These are phyloP conservation scores for Xenentodon cancila DNA, from an alignment of 2,797 vertebrate genomes.

Conservation along the genomic window DNA sequence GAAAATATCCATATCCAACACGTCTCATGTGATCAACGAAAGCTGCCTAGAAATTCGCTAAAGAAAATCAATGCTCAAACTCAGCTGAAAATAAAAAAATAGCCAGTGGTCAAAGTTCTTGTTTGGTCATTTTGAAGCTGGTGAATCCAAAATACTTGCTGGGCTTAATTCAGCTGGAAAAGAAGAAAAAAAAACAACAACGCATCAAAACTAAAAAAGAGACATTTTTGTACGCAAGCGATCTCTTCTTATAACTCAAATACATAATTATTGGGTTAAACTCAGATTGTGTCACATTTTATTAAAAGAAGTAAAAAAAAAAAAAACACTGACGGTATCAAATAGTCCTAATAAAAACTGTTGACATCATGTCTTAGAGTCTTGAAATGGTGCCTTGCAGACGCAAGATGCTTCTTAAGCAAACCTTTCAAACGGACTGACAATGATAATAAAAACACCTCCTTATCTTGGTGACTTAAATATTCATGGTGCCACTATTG, in stretches of 20 bases:
- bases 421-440: background rate
- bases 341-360: too few species aligned
- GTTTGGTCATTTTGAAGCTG: background rate
- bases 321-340: too few species aligned
- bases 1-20: background rate
- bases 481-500: background rate
- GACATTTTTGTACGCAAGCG: too few species aligned
- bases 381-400: background rate
- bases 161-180: background rate
- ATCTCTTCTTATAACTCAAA: too few species aligned
- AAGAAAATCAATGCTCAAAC: background rate
- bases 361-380: background rate
- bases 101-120: background rate
- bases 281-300: too few species aligned
- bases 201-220: too few species aligned
- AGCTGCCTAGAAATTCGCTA: too few species aligned
- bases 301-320: too few species aligned
- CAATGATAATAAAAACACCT: constrained; percentile 12
- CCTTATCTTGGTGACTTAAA: background rate
- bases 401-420: background rate
- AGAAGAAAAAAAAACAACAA: too few species aligned
- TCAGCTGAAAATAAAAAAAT: background rate
- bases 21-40: background rate
- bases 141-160: background rate
- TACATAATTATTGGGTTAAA: too few species aligned